Evolutionary conservation across 2,888 invertebrate species (phyloP).

Genomic region (Dendrolimus pini): DNA sequence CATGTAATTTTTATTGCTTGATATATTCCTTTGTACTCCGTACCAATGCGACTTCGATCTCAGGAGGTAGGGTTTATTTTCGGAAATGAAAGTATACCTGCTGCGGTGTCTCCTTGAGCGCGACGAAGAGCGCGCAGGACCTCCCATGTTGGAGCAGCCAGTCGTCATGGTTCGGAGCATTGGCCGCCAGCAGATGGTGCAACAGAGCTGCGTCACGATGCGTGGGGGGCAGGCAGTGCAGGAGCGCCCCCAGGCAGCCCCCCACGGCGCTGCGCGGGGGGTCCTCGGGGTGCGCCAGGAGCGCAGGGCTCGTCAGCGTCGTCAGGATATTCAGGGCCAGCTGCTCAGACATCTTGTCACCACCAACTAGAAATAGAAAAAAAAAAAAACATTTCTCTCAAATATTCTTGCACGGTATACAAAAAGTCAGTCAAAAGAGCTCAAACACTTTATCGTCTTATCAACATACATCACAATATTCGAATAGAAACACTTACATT

Average conservation of each 20-base stretch:
- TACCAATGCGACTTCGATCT: too few relatives aligned
- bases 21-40: too few relatives aligned
- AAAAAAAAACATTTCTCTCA: neutral
- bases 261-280: slow-evolving; percentile 87
- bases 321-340: slow-evolving; percentile 84
- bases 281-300: slow-evolving; percentile 87
- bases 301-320: slow-evolving; percentile 77
- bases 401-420: too few relatives aligned
- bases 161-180: slow-evolving; percentile 66
- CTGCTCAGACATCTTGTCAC: slow-evolving; percentile 91
- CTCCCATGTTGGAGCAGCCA: slow-evolving; percentile 88
- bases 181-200: slow-evolving; percentile 81
- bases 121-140: slow-evolving; percentile 89
- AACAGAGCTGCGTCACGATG: slow-evolving; percentile 84
- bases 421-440: too few relatives aligned
- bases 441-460: too few relatives aligned
- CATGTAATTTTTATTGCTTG: too few relatives aligned
- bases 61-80: too few relatives aligned
- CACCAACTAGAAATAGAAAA: slow-evolving; percentile 63
- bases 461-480: too few relatives aligned
- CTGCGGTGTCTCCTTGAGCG: slow-evolving; percentile 88
- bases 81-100: slow-evolving; percentile 12
- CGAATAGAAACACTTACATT: too few relatives aligned
- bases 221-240: slow-evolving; percentile 83
- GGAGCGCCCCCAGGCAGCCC: slow-evolving; percentile 92